Percentiles rank a stretch among this genome's conserved stretches.
These are phyloP conservation scores for Peromyscus nudipes DNA, from an alignment of 2,797 vertebrate species.

Conservation along the genomic window DNA sequence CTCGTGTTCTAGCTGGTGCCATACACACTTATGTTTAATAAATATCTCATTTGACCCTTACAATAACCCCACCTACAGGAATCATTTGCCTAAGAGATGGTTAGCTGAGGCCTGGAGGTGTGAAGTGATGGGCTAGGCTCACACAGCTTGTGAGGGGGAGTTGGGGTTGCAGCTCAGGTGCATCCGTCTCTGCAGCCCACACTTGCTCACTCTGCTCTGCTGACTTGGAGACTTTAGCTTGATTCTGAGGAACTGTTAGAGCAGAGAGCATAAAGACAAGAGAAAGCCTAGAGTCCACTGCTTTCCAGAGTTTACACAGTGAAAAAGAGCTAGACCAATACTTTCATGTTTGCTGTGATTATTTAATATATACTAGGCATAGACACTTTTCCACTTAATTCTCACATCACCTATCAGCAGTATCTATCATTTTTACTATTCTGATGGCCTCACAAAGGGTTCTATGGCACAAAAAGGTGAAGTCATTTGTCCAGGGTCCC, in stretches of 20 bases:
- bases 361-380: background rate
- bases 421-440: background rate
- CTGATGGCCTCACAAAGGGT: background rate
- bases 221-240: background rate
- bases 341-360: background rate
- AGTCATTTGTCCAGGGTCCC: constrained; percentile 19
- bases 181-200: background rate
- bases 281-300: background rate
- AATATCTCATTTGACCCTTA: constrained; percentile 34
- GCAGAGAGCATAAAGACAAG: background rate
- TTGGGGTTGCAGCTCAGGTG: background rate
- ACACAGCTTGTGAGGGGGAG: background rate
- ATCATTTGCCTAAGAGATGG: background rate
- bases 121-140: background rate
- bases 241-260: background rate
- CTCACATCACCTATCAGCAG: background rate
- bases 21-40: background rate
- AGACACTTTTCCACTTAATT: background rate
- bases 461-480: background rate
- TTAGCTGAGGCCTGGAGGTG: background rate
- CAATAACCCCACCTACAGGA: too few relatives aligned
- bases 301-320: background rate
- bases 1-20: background rate
- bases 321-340: background rate
- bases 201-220: background rate